Conservation (phyloP, 64 coral and sea anemone genomes). For the Cladopsammia gracilis region DNA sequence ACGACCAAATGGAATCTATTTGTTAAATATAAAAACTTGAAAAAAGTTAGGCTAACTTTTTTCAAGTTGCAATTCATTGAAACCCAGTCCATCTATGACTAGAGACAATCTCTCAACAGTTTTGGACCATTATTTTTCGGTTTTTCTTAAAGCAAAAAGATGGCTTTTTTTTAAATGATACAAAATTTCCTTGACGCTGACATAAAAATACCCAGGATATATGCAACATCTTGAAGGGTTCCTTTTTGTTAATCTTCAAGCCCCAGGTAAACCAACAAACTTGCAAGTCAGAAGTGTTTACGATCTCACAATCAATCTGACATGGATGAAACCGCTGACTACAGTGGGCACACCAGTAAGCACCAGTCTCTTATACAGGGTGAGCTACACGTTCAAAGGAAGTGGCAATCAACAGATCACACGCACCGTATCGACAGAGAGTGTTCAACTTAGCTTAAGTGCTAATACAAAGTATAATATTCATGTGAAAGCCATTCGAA, state of each 20-base stretch:
- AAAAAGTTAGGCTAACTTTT: too few relatives aligned
- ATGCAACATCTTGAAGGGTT: neutral
- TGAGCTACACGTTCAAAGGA: neutral
- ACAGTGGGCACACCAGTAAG: neutral
- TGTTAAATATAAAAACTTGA: too few relatives aligned
- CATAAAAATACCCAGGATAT: neutral
- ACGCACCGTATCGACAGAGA: neutral
- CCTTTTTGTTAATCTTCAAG: neutral
- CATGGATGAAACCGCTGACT: slow-evolving; percentile 15
- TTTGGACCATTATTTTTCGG: too few relatives aligned
- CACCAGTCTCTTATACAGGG: neutral
- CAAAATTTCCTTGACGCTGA: too few relatives aligned
- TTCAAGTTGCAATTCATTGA: too few relatives aligned
- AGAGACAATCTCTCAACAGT: too few relatives aligned
- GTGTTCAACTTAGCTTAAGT: neutral
- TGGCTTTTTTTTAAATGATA: too few relatives aligned
- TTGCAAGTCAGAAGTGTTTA: slow-evolving; percentile 11
- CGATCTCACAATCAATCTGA: neutral
- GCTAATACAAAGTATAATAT: neutral
- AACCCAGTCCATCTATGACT: too few relatives aligned
- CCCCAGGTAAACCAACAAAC: slow-evolving; percentile 28
- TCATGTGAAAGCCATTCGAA: neutral
- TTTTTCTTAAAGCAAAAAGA: too few relatives aligned
- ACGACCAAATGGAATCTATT: too few relatives aligned
- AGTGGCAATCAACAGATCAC: neutral